A percentile compares a stretch with the other conserved stretches of the same genome.
phyloP scores from a whole-genome alignment of 2,113 vertebrate species.

The Paradoxurus hermaphroditus region DNA sequence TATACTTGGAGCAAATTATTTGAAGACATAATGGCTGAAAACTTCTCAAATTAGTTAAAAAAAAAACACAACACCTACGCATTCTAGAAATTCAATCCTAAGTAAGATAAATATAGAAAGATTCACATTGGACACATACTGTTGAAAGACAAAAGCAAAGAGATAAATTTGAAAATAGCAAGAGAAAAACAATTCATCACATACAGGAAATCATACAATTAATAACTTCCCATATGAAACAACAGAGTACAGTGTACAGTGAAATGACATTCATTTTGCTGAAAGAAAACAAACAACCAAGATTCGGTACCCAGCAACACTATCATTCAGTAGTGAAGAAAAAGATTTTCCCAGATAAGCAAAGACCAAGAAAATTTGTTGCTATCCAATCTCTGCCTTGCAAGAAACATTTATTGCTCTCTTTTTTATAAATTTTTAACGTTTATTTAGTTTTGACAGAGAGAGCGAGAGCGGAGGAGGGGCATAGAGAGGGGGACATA shows the following conservation, averaged over 20 bases:
- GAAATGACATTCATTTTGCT: neutral
- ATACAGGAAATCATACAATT: neutral
- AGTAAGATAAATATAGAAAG: neutral
- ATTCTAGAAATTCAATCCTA: neutral
- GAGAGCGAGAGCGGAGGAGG: too few relatives aligned
- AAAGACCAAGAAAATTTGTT: neutral
- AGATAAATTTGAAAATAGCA: neutral
- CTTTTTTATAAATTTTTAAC: too few relatives aligned
- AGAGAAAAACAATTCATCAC: neutral
- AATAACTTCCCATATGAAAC: neutral
- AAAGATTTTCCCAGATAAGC: neutral
- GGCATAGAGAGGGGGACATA: too few relatives aligned
- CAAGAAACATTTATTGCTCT: neutral
- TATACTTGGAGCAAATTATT: neutral
- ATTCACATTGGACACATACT: neutral
- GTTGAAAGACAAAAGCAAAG: neutral
- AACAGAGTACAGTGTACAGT: neutral
- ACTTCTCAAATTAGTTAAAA: neutral
- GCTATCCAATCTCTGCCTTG: neutral
- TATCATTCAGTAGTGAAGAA: neutral
- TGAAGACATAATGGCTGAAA: neutral
- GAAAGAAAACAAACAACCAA: neutral
- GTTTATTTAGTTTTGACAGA: too few relatives aligned
- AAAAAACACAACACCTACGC: neutral
- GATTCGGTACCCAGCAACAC: neutral